phyloP scores from a whole-genome alignment of 2,113 vertebrate genomes.

The Proteles cristata region DNA sequence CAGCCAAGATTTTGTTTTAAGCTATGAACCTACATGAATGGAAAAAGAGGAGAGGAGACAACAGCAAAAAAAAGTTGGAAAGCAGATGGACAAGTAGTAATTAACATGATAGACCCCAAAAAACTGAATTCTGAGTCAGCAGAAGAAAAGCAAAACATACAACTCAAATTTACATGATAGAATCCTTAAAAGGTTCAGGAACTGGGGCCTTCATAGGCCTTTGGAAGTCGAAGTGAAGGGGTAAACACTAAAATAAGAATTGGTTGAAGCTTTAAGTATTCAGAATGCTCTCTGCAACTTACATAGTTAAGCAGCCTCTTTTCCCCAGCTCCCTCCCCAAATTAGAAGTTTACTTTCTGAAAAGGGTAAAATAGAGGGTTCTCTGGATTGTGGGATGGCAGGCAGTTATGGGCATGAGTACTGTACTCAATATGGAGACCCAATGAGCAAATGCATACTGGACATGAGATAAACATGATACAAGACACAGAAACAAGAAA shows the following conservation, averaged over 20 bases:
- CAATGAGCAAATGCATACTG: not conserved
- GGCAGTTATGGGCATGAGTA: not conserved
- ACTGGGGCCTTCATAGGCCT: not conserved
- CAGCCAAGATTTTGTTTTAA: not conserved
- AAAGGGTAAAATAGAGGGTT: not conserved
- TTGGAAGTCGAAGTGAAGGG: not conserved
- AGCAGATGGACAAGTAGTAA: not conserved
- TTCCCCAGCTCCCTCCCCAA: not conserved
- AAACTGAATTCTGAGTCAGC: not conserved
- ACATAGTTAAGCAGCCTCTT: not conserved
- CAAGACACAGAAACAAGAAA: not conserved
- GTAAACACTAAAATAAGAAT: not conserved
- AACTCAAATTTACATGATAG: not conserved
- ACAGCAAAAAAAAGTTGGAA: slow-evolving; percentile 11
- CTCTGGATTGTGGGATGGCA: not conserved
- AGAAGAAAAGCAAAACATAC: not conserved
- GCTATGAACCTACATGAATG: not conserved
- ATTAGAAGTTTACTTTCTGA: not conserved
- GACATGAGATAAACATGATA: not conserved
- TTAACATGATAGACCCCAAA: not conserved
- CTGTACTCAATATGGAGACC: not conserved
- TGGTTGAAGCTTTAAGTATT: slow-evolving; percentile 7
- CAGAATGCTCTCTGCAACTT: not conserved
- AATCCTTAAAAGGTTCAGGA: not conserved
- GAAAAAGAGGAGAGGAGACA: not conserved